Base-by-base conservation (phyloP, 2,888 invertebrate species). In the Selenia dentaria region DNA sequence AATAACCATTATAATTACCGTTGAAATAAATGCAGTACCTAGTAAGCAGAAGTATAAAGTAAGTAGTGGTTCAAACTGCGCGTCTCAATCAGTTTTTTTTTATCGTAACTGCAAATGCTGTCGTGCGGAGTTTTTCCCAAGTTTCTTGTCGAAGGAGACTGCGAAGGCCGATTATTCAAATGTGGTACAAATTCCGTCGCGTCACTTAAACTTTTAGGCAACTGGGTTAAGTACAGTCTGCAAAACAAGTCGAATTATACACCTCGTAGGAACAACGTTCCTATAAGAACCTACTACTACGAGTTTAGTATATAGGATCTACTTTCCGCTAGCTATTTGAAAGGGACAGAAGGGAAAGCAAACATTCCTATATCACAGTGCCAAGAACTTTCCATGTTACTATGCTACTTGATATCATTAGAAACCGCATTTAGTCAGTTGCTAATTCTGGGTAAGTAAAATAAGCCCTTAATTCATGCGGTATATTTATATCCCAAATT, bases 161-260 rank as follows among this genome's bases (percentile, higher is more conserved):
- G 64, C 62, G 69, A 71, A 74, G 72, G 72, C 62, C 69, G 76
- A 73, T 42, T 74, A 74, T 74, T 79, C 64, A 78, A 84, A 84
- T 81, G 74, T 80, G 70, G 78, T 75, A 73, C 81, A 70, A 78
- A 84, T 85, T 74, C 81, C 80, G 64, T 71, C 64, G 74, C 83
- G 79, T 79, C 76, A 79, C 73, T 66, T 70, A 70, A 72, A 67
- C 65, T 66, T 64, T 69, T 68, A 64, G 59, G 60, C 63, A 79
- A 81, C 69, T 82, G 66, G 83, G 83, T 79, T 80, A 77, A 79
- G 68, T 67, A 68, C 65, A 77, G 69, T 72, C 72, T 67, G 67
- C 63, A 65, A 69, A 67, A 54, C 63, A 64, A 74, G 69, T 64
- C 69, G 62, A 68, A 70, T 69, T 64, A 67, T 60, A 71, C 67